Evolutionary conservation across 1,140 invertebrate species (phyloP), one percentile per base, ranked within the genome.

Genomic region (Cydia splendana): DNA sequence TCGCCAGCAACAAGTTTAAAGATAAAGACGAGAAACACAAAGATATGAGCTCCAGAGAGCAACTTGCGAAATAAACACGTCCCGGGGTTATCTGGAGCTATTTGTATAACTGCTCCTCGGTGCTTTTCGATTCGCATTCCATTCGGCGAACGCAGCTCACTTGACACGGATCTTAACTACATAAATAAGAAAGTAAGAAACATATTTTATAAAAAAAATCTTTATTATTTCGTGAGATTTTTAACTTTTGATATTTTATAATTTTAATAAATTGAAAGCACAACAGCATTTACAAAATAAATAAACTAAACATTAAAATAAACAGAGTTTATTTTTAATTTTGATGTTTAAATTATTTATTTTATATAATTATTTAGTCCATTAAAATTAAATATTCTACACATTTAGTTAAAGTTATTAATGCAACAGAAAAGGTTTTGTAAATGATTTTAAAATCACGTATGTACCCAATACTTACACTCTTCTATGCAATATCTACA

Each of bases 51-150:
- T 81, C 78, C 48, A 74, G 78, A 78, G 84, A 80, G 80, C 85
- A 77, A 77, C 65, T 76, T 77, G 75, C 80, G 74, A 80, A 77
- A 82, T 84, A 85, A 85, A 87, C 82, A 88, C 67, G 78, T 53
- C 76, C 74, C 74, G 81, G 80, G 88, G 88, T 90, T 90, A 90
- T 90, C 88, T 80, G 1, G 53, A 80, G 76, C 73, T 80, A 78
- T 81, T 79, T 71, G 75, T 87, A 87, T 87, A 89, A 83, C 85
- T 82, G 42, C 69, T 78, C 24, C 45, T 75, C 71, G 57, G 62
- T 73, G 77, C 76, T 80, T 82, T 80, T 73, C 38, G 48, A 45
- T 62, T 77, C 30, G 24, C 81, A 84, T 79, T 85, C 42, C 67
- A 18, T 30, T 71, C 67, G 67, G 67, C 15, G 30, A 38, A 34